phyloP scores from a whole-genome alignment of 2,113 vertebrate genomes.

The Cichladusa arquata region DNA sequence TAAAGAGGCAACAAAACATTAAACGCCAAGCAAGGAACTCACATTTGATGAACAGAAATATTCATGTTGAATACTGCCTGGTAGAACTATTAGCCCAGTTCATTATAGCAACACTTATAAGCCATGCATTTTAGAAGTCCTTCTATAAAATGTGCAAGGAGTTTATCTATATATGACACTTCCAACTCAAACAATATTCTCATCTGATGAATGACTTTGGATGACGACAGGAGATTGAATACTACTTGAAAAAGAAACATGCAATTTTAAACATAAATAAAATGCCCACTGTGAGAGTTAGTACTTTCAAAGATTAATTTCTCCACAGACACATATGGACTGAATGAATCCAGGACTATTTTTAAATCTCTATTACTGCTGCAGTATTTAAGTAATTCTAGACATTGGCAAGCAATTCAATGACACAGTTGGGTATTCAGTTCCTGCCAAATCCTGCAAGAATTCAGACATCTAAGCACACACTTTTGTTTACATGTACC shows the following conservation, averaged over 20 bases:
- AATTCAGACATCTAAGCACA: neutral
- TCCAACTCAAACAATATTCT: neutral
- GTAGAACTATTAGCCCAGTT: neutral
- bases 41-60: neutral
- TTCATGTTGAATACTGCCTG: neutral
- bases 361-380: neutral
- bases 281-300: neutral
- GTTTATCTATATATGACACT: neutral
- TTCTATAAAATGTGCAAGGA: neutral
- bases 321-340: neutral
- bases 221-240: neutral
- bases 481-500: neutral
- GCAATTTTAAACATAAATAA: neutral
- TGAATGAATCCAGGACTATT: constrained; percentile 17
- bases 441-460: constrained; percentile 6
- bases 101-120: neutral
- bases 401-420: neutral
- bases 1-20: neutral
- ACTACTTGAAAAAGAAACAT: neutral
- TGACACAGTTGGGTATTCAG: neutral
- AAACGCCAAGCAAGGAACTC: neutral
- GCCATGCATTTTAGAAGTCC: neutral
- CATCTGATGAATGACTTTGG: neutral
- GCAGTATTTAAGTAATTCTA: neutral
- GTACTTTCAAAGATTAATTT: neutral